A percentile compares a stretch with the other conserved stretches of the same genome.
phyloP scores from a whole-genome alignment of 2,888 invertebrate genomes.

The Plagodis pulveraria region DNA sequence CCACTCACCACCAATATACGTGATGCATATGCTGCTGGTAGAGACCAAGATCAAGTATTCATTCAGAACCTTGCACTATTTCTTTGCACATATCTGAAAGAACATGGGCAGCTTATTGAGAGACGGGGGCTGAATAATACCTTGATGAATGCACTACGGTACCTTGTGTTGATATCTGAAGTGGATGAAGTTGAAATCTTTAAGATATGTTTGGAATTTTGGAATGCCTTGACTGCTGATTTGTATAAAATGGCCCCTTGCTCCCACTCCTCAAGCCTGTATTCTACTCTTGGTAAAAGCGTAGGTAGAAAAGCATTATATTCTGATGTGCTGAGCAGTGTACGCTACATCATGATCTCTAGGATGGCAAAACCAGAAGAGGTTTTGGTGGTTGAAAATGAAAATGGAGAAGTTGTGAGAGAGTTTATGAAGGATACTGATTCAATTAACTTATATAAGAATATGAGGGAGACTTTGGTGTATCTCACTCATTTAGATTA shows the following conservation, averaged over 20 bases:
- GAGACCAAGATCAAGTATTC: slow-evolving; percentile 99
- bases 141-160: slow-evolving; percentile 93
- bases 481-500: slow-evolving; percentile 99
- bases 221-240: slow-evolving; percentile 97
- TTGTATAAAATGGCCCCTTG: slow-evolving; percentile 95
- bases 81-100: slow-evolving; percentile 97
- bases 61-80: slow-evolving; percentile 99
- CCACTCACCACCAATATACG: slow-evolving; percentile 96
- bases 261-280: slow-evolving; percentile 75
- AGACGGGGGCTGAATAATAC: slow-evolving; percentile 91
- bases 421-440: slow-evolving; percentile 99
- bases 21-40: slow-evolving; percentile 96
- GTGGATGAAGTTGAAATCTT: slow-evolving; percentile 99
- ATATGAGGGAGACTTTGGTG: slow-evolving; percentile 99
- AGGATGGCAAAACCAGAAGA: slow-evolving; percentile 99
- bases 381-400: slow-evolving; percentile 99
- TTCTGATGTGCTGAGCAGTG: slow-evolving; percentile 92
- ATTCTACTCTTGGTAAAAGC: slow-evolving; percentile 66
- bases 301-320: slow-evolving; percentile 89
- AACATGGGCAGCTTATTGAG: slow-evolving; percentile 96
- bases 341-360: slow-evolving; percentile 99
- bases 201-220: slow-evolving; percentile 99
- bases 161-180: slow-evolving; percentile 96
- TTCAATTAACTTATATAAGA: slow-evolving; percentile 99
- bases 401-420: slow-evolving; percentile 99